phyloP scores from a whole-genome alignment of 2,888 invertebrate species.

The Rotaria sp. region DNA sequence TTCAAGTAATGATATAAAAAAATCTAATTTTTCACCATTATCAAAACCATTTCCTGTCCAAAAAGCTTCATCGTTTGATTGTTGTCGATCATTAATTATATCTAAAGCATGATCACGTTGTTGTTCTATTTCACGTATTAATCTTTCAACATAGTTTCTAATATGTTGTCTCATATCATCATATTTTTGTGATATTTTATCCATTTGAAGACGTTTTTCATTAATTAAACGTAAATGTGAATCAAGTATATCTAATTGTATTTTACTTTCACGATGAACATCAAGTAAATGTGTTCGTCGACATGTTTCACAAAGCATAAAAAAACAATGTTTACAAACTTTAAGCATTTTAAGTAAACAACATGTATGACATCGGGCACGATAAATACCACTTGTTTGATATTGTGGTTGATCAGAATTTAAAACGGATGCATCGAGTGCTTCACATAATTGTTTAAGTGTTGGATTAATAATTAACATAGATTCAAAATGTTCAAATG shows the following conservation, averaged over 20 bases:
- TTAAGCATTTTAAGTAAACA: neutral
- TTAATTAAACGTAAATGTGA: neutral
- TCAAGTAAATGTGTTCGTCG: neutral
- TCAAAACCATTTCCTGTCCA: neutral
- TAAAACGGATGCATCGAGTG: neutral
- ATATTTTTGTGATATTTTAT: neutral
- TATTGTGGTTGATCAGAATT: neutral
- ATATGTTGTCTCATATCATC: neutral
- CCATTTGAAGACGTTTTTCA: neutral
- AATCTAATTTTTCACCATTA: neutral
- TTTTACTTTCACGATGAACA: neutral
- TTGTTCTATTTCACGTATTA: neutral
- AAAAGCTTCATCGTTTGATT: neutral
- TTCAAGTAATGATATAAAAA: neutral
- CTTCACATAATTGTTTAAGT: neutral
- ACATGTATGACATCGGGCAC: neutral
- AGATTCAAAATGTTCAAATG: neutral
- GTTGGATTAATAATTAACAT: constrained; percentile 1
- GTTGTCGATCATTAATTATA: neutral
- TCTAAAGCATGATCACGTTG: neutral
- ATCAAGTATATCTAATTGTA: neutral
- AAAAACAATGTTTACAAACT: constrained; percentile 2
- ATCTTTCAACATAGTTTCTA: neutral
- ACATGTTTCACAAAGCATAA: neutral
- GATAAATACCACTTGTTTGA: neutral